Percentiles rank a stretch among this genome's conserved stretches.
Conservation (phyloP, 2,888 invertebrate genomes). For the Syritta pipiens region DNA sequence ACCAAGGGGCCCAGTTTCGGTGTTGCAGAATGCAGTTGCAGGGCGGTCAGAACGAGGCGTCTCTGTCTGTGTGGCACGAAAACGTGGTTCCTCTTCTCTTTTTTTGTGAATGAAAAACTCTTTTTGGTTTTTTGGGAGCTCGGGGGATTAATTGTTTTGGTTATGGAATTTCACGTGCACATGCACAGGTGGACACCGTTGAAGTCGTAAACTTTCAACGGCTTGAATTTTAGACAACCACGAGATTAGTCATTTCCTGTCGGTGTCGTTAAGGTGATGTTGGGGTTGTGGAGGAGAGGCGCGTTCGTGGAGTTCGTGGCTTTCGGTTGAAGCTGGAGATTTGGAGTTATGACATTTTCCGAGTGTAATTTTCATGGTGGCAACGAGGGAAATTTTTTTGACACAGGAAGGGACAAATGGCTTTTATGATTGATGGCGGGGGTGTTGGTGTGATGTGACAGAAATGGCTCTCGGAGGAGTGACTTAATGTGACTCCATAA, state of each 20-base stretch:
- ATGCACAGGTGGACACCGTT: constrained; percentile 11
- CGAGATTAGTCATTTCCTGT: constrained; percentile 23
- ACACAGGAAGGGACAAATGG: too few species aligned
- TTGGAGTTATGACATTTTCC: too few species aligned
- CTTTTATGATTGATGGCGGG: too few species aligned
- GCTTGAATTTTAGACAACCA: constrained; percentile 1
- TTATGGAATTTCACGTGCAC: not conserved
- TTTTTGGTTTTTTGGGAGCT: constrained; percentile 15
- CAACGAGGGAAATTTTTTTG: too few species aligned
- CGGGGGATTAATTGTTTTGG: constrained; percentile 10
- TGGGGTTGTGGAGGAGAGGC: too few species aligned
- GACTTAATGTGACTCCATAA: too few species aligned
- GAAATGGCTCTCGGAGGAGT: too few species aligned
- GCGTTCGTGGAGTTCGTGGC: too few species aligned
- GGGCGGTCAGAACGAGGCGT: constrained; percentile 15
- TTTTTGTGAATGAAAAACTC: constrained; percentile 20
- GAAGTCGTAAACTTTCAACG: constrained; percentile 17
- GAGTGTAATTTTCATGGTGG: too few species aligned
- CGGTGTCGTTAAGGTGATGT: not conserved
- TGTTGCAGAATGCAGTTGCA: constrained; percentile 35
- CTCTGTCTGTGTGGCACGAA: not conserved
- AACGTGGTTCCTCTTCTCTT: constrained; percentile 26
- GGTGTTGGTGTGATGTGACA: too few species aligned
- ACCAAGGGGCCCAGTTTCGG: constrained; percentile 16
- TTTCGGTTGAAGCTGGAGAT: too few species aligned